Evolutionary conservation across 35 echinoderm and acorn worm species (phyloP).

Genomic region (Anneissia japonica): DNA sequence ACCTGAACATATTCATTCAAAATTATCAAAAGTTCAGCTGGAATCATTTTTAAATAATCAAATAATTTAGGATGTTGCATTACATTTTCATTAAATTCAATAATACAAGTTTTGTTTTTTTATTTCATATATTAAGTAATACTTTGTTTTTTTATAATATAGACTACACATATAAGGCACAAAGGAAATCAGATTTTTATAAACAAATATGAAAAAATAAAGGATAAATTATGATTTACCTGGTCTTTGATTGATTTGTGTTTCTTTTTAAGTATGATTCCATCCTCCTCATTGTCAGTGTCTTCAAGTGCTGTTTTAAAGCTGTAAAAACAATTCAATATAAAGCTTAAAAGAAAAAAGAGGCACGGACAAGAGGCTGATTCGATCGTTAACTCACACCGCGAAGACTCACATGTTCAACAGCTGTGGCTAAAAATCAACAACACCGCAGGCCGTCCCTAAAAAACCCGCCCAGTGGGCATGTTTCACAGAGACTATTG

Average conservation of each 20-base stretch:
- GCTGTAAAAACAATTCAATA: conserved; percentile 18
- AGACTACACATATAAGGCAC: no score
- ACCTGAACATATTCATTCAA: no score
- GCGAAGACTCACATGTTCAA: not conserved
- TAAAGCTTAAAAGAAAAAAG: not conserved
- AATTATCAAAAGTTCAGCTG: no score
- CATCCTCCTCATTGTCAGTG: conserved; percentile 46
- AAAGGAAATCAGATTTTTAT: no score
- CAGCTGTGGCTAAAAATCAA: conserved; percentile 3
- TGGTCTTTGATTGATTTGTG: conserved; percentile 52
- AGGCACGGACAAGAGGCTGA: not conserved
- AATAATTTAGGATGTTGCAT: no score
- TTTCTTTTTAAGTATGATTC: conserved; percentile 37
- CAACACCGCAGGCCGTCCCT: not conserved
- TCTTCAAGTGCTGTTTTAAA: conserved; percentile 37
- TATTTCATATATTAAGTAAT: no score
- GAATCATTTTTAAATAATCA: no score
- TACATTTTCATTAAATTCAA: no score
- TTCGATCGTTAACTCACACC: conserved; percentile 12
- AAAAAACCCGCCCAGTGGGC: not conserved
- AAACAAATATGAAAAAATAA: no score
- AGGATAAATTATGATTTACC: no score
- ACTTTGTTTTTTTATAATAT: no score
- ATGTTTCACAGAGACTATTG: not conserved
- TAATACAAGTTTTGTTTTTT: no score